Evolutionary conservation across 1,140 invertebrate species (phyloP).

Genomic region (Drosophila navojoa): DNA sequence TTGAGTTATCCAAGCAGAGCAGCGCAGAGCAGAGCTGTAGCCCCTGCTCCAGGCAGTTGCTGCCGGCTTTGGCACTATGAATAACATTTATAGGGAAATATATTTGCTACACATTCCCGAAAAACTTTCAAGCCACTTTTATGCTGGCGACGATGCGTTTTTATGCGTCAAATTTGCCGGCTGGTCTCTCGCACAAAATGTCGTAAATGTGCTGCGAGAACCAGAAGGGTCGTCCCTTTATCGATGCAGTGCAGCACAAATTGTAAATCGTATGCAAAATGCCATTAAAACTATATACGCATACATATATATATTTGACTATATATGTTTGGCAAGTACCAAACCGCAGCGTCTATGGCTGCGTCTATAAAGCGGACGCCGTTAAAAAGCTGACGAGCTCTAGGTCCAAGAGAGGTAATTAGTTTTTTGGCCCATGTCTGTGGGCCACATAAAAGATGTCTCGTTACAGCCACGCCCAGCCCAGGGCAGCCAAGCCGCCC

Average conservation of each 20-base stretch:
- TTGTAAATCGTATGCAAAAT: constrained; percentile 69
- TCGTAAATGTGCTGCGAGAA: constrained; percentile 51
- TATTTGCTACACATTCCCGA: constrained; percentile 43
- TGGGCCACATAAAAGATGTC: constrained; percentile 43
- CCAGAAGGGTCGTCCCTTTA: constrained; percentile 43
- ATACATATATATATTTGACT: not conserved
- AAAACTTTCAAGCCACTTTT: constrained; percentile 37
- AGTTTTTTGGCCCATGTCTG: constrained; percentile 56
- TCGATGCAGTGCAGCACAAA: constrained; percentile 56
- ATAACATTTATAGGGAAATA: constrained; percentile 25
- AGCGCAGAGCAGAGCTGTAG: not conserved
- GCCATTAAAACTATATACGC: constrained; percentile 51
- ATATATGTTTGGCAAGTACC: not conserved
- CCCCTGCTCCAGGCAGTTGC: not conserved
- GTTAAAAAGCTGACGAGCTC: constrained; percentile 11
- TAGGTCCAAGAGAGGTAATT: constrained; percentile 46
- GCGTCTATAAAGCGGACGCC: constrained; percentile 19
- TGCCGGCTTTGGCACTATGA: constrained; percentile 12
- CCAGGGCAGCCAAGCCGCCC: constrained; percentile 9
- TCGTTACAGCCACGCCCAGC: constrained; percentile 30
- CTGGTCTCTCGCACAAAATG: constrained; percentile 8
- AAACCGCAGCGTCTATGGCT: constrained; percentile 19
- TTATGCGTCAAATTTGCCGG: constrained; percentile 50
- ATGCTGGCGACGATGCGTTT: constrained; percentile 48
- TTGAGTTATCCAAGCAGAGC: not conserved